Conservation (phyloP, 2,797 vertebrate genomes). For the Peromyscus attwateri region DNA sequence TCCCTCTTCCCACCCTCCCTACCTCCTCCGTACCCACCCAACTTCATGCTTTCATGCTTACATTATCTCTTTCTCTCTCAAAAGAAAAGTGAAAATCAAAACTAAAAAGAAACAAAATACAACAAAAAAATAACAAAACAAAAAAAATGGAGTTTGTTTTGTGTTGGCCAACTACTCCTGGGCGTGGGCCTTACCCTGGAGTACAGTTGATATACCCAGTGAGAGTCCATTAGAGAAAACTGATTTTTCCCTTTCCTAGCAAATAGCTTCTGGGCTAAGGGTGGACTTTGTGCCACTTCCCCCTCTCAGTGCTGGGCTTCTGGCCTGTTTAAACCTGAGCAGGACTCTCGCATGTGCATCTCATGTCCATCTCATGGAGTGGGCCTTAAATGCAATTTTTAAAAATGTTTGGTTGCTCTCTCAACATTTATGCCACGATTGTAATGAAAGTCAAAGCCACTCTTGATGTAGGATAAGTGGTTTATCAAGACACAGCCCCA, state of each 20-base stretch:
- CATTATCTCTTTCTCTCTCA: not conserved
- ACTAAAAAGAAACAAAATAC: not conserved
- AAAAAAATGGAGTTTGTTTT: not conserved
- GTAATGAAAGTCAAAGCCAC: not conserved
- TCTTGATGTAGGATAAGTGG: not conserved
- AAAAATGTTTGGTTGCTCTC: not conserved
- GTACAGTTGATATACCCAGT: not conserved
- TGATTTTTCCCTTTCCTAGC: not conserved
- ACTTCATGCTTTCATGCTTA: too few relatives aligned
- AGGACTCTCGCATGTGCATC: not conserved
- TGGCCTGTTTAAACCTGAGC: too few relatives aligned
- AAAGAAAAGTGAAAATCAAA: not conserved
- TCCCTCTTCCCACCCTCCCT: too few relatives aligned
- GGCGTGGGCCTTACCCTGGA: too few relatives aligned
- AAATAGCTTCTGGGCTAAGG: not conserved
- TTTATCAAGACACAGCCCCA: not conserved
- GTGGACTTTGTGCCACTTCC: too few relatives aligned
- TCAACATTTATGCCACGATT: not conserved
- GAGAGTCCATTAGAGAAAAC: too few relatives aligned
- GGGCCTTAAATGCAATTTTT: not conserved
- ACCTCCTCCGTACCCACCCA: not conserved
- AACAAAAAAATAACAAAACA: not conserved
- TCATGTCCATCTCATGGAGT: not conserved
- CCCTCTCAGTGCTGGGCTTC: not conserved
- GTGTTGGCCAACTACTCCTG: not conserved